Conservation (phyloP, 2,797 vertebrate genomes). For the Takifugu rubripes region DNA sequence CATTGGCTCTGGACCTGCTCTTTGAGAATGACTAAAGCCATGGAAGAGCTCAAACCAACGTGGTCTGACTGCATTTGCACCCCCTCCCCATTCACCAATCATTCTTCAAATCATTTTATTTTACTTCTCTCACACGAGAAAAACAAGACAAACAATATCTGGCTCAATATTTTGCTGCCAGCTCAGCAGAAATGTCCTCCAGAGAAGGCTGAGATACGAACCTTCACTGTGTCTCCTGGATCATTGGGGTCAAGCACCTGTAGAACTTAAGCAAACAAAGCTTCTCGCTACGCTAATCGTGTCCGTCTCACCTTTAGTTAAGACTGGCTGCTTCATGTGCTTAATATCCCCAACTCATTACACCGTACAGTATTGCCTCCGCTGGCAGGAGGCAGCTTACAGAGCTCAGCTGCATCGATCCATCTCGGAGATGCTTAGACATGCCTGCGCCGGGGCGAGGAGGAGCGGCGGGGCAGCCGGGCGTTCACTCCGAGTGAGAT, state of each 20-base stretch:
- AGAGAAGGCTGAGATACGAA: conserved; percentile 17
- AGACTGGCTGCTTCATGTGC: conserved; percentile 55
- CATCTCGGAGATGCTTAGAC: conserved; percentile 63
- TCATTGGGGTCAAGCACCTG: conserved; percentile 58
- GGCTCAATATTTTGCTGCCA: conserved; percentile 39
- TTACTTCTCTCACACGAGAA: conserved; percentile 33
- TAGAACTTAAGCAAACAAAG: conserved; percentile 63
- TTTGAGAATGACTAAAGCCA: background rate
- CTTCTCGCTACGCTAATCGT: conserved; percentile 53
- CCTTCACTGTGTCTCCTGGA: conserved; percentile 25
- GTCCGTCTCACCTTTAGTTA: conserved; percentile 45
- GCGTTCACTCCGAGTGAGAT: conserved; percentile 63
- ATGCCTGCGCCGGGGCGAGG: conserved; percentile 39
- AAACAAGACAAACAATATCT: conserved; percentile 36
- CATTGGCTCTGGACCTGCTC: background rate
- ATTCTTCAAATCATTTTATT: conserved; percentile 20
- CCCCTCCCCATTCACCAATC: no score
- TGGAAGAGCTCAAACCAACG: no score
- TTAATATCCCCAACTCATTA: conserved; percentile 63
- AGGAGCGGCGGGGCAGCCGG: conserved; percentile 40
- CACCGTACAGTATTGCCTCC: conserved; percentile 60
- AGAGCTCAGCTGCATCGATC: conserved; percentile 68
- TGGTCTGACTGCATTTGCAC: no score
- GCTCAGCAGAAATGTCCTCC: conserved; percentile 54
- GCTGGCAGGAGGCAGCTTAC: conserved; percentile 54